These are phyloP conservation scores for Grantiella picta DNA, from an alignment of 2,113 vertebrate species.

Conservation along the genomic window DNA sequence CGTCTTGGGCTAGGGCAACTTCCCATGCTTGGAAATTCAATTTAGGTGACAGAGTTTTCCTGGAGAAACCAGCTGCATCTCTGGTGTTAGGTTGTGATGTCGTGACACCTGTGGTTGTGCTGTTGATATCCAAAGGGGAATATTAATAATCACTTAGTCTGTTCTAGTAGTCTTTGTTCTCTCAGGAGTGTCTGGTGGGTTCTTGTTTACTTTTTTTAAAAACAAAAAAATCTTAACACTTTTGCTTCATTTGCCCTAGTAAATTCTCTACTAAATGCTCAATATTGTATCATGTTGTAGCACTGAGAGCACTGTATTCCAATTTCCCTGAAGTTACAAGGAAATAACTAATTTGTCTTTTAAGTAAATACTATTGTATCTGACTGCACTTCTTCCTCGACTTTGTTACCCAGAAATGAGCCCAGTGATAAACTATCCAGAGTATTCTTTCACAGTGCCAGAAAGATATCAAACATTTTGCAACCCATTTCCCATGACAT, in stretches of 20 bases:
- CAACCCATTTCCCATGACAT: not conserved
- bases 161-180: not conserved
- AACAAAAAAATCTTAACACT: not conserved
- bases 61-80: not conserved
- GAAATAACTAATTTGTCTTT: not conserved
- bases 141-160: not conserved
- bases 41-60: not conserved
- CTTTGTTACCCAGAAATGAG: not conserved
- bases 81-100: not conserved
- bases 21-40: conserved; percentile 4
- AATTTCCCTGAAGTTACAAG: not conserved
- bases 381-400: not conserved
- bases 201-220: not conserved
- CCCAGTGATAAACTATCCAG: not conserved
- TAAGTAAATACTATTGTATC: not conserved
- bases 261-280: not conserved
- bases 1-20: not conserved
- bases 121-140: not conserved
- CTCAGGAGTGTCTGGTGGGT: not conserved
- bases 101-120: not conserved
- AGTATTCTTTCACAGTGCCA: not conserved
- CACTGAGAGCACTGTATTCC: not conserved
- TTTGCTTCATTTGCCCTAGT: not conserved
- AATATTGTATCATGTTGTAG: not conserved
- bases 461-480: not conserved